Evolutionary conservation across 2,113 vertebrate genomes (phyloP), one percentile per base, ranked within the genome.

Genomic region (Actinemys pallida): DNA sequence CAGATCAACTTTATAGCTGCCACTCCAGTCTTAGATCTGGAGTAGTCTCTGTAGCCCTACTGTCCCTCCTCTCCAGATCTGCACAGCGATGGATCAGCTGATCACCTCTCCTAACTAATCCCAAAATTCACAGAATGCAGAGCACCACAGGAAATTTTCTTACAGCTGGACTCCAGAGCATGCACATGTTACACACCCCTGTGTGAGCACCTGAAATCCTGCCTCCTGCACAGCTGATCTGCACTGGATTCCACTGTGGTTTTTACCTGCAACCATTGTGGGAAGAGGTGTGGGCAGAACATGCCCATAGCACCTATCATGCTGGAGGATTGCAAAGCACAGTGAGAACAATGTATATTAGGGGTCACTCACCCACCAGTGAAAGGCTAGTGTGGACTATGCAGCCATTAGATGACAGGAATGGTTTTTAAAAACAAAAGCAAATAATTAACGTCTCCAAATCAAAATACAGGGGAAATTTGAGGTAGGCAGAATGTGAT

Each of bases 121-220:
- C 25, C 57, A 59, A 59, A 59, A 59, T 10, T 27, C 24, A 24
- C 27, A 11, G 25, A 93, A 78, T 29, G 10, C 31, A 10, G 54
- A 93, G 87, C 84, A 93, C n/a, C 47, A 35, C 5, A 24, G 27
- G 57, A 59, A 29, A 25, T 95, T 69, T 88, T 27, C 92, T 72
- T 52, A 54, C 25, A 54, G 49, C 3, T 91, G 59, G 31, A 11
- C 90, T 88, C 86, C 29, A 90, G 47, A 4, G 62, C 87, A 27
- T 39, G n/a, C 5, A 79, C 20, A 69, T n/a, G 35, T 69, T 50
- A 31, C 12, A 84, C 24, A 59, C 25, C 57, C 57, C 57, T 59
- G 57, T 29, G 57, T 19, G 20, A 72, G 13, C 8, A 83, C 39
- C 80, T 96, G 53, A 90, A 85, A 54, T 56, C 9, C 31, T 94